phyloP scores from a whole-genome alignment of 2,797 vertebrate genomes.

The Knipowitschia caucasica region DNA sequence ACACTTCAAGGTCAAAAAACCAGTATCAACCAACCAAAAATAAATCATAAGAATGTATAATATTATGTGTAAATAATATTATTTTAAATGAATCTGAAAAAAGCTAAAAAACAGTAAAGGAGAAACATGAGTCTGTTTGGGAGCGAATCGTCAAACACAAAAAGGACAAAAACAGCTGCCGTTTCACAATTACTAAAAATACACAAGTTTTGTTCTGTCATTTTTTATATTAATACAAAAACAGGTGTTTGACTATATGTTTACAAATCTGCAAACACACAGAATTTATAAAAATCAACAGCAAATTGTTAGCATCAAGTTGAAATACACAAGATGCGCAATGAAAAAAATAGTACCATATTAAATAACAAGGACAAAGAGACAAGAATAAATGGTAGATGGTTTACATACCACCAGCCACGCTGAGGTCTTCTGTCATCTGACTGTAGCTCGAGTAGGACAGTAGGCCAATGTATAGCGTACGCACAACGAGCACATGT shows the following conservation, averaged over 20 bases:
- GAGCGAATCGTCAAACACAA: slow-evolving; percentile 6
- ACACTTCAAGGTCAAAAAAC: slow-evolving; percentile 38
- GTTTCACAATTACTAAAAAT: slow-evolving; percentile 5
- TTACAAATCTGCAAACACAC: slow-evolving; percentile 1
- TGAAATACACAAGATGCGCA: not conserved
- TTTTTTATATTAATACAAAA: slow-evolving; percentile 8
- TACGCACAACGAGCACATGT: slow-evolving; percentile 51
- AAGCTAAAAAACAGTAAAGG: slow-evolving; percentile 16
- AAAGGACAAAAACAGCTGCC: slow-evolving; percentile 6
- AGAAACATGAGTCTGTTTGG: not conserved
- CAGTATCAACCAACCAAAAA: slow-evolving; percentile 19
- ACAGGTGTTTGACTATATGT: not conserved
- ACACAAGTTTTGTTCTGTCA: slow-evolving; percentile 6
- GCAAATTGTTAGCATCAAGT: not conserved
- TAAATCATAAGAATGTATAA: not conserved
- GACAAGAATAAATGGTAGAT: slow-evolving; percentile 52
- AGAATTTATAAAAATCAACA: not conserved
- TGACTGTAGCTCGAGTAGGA: slow-evolving; percentile 66
- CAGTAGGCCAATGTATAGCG: slow-evolving; percentile 68
- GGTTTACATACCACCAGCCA: slow-evolving; percentile 64
- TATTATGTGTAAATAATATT: not conserved
- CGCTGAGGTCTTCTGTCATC: slow-evolving; percentile 62
- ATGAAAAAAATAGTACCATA: not conserved
- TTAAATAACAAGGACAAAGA: slow-evolving; percentile 8
- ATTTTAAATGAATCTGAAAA: not conserved